Conservation (phyloP, 2,113 vertebrate species). For the Brachyhypopomus gauderio region DNA sequence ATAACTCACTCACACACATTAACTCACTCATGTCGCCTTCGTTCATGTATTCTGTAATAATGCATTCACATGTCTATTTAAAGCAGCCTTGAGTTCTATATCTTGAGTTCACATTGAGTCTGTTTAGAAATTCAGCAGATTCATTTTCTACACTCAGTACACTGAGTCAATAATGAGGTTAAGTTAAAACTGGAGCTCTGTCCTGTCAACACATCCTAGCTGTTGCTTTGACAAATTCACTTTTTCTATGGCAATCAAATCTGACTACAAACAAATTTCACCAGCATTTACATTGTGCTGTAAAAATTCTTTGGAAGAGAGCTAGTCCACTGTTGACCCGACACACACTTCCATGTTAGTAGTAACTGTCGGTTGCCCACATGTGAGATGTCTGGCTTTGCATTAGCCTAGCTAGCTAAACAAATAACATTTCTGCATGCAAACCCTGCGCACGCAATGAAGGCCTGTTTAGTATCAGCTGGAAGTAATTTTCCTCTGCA, state of each 20-base stretch:
- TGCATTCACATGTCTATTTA: no score
- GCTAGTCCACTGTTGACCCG: constrained; percentile 51
- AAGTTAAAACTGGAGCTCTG: not conserved
- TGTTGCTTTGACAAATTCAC: not conserved
- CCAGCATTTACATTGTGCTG: constrained; percentile 58
- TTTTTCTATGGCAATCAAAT: constrained; percentile 17
- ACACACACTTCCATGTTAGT: constrained; percentile 55
- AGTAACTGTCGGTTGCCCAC: constrained; percentile 40
- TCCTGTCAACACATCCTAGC: not conserved
- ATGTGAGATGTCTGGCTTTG: constrained; percentile 61
- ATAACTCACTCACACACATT: no score
- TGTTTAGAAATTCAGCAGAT: not conserved
- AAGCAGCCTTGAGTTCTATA: no score
- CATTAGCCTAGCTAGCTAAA: constrained; percentile 66
- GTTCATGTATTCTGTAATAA: not conserved
- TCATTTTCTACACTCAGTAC: not conserved
- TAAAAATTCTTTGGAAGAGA: constrained; percentile 53
- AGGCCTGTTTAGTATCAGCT: constrained; percentile 45
- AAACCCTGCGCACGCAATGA: constrained; percentile 58
- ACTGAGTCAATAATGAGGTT: not conserved
- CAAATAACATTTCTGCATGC: constrained; percentile 67
- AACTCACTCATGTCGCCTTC: not conserved
- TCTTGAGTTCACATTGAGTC: not conserved
- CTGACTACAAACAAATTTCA: constrained; percentile 54
- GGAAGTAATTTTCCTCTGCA: constrained; percentile 52